Evolutionary conservation across 2,888 invertebrate genomes (phyloP), one percentile per base, ranked within the genome.

Genomic region (Anorthoa munda): DNA sequence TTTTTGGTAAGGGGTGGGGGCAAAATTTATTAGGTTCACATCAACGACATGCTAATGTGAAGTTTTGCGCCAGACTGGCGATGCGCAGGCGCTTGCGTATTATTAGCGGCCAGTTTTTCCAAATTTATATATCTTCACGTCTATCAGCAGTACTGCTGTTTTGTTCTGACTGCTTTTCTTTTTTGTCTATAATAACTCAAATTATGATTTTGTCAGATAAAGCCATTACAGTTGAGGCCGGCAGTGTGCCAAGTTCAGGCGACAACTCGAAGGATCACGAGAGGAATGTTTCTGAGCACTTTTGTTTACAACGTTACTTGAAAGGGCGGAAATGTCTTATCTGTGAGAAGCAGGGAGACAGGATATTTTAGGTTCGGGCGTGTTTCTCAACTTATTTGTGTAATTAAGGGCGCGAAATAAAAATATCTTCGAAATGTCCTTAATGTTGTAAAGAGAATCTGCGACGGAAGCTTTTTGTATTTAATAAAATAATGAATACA

Each of bases 361-460:
- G 26, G 26, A 65, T 77, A 78, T 60, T 72, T 72, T 66, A 63
- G 51, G 78, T 48, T 61, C 12, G 78, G 68, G 60, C 65, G 72
- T 78, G 78, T 68, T 77, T 77, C 21, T 50, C 3, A 72, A 72
- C 45, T 76, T 77, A 72, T 77, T 77, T 77, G 72, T 65, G 67
- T 78, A 72, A 77, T 68, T 65, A 77, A 48, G 67, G 18, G 55
- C n/a, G 21, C 21, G 45, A 46, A 18, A 72, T 72, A 48, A 53
- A 39, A 50, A 48, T 59, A 58, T 45, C 48, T 59, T 58, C 46
- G 31, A 60, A 70, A 70, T 59, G 15, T 46, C 59, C 61, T 70
- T 55, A 46, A 66, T 66, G 5, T 63, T 50, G 48, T 45, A 48
- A 7, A 26, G 15, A 31, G 60, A 46, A 51, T 12, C 13, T 46